Percentiles rank a stretch among this genome's conserved stretches.
Conservation (phyloP, 2,888 invertebrate species). For the Nesidiocoris tenuis region DNA sequence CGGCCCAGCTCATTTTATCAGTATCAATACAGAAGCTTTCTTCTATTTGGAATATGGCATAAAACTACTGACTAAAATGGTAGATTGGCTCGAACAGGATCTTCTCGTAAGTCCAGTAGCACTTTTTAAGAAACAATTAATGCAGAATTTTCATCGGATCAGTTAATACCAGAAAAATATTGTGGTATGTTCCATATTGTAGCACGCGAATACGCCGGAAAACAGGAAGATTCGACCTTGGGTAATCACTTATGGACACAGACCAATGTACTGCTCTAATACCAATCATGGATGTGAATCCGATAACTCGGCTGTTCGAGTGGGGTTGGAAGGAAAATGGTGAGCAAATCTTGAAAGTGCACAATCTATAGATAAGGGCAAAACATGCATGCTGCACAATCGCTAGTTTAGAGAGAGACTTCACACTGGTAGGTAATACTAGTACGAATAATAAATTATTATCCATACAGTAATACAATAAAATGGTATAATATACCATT, state of each 20-base stretch:
- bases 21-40: conserved; percentile 90
- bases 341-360: neutral
- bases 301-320: neutral
- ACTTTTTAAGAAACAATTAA: too few species aligned
- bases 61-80: conserved; percentile 74
- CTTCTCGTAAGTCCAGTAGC: conserved; percentile 59
- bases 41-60: conserved; percentile 77
- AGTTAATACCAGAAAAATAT: too few species aligned
- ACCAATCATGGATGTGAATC: conserved; percentile 56
- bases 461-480: too few species aligned
- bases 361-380: too few species aligned
- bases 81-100: conserved; percentile 81
- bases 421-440: too few species aligned
- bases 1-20: conserved; percentile 86
- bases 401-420: too few species aligned
- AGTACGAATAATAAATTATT: too few species aligned
- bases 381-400: neutral
- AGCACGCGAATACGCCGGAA: conserved; percentile 57
- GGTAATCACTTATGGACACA: conserved; percentile 80
- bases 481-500: too few species aligned
- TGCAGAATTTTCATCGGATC: too few species aligned
- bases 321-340: conserved; percentile 8
- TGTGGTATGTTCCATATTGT: too few species aligned
- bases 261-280: conserved; percentile 91
- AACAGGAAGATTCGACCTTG: conserved; percentile 74